Evolutionary conservation across 2,113 vertebrate species (phyloP).

Genomic region (Paedocypris sp.): DNA sequence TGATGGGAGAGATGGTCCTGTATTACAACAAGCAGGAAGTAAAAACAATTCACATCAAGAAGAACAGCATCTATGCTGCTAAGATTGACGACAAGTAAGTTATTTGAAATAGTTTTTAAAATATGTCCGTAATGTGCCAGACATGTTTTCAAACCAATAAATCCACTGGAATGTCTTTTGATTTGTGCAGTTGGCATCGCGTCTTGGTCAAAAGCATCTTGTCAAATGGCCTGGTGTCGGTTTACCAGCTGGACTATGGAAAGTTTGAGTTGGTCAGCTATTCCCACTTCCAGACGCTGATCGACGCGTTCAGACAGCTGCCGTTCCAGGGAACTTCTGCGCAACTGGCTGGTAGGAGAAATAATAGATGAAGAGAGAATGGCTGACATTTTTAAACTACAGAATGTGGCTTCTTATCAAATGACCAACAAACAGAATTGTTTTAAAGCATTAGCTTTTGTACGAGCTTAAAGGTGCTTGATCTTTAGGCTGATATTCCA

Average conservation of each 20-base stretch:
- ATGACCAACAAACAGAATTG: too few species aligned
- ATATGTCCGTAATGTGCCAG: too few species aligned
- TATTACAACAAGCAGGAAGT: conserved; percentile 69
- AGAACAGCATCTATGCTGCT: conserved; percentile 77
- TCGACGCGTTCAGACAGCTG: conserved; percentile 72
- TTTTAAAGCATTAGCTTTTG: too few species aligned
- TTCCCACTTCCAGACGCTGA: conserved; percentile 65
- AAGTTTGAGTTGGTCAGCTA: conserved; percentile 74
- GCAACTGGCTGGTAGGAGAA: conserved; percentile 76
- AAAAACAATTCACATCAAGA: conserved; percentile 50
- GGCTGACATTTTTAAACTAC: too few species aligned
- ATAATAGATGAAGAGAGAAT: neutral
- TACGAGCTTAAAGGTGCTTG: too few species aligned
- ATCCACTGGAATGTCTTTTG: neutral
- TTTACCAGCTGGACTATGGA: conserved; percentile 85
- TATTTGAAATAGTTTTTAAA: too few species aligned
- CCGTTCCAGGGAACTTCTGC: conserved; percentile 84
- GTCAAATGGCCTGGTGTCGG: conserved; percentile 71
- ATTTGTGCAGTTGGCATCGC: conserved; percentile 77
- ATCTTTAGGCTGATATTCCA: too few species aligned
- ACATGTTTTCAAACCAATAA: too few species aligned
- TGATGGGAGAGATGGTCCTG: conserved; percentile 92
- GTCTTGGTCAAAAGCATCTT: conserved; percentile 79
- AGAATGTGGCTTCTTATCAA: too few species aligned
- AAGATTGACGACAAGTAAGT: conserved; percentile 86